Evolutionary conservation across 1,140 invertebrate genomes (phyloP).

Genomic region (Atta cephalotes): DNA sequence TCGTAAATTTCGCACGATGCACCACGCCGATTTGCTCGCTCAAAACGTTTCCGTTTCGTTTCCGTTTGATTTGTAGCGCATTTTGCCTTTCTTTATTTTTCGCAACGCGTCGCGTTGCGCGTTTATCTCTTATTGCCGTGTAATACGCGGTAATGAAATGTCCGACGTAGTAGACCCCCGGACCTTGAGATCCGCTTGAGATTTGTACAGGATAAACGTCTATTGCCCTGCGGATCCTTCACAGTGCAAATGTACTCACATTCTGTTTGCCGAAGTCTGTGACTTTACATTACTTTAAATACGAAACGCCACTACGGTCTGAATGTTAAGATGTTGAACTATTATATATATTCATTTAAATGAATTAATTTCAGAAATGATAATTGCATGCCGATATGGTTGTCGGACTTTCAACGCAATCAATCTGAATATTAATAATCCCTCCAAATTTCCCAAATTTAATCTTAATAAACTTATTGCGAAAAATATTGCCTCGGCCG

Average conservation of each 20-base stretch:
- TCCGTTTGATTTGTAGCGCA: constrained; percentile 69
- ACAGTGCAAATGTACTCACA: constrained; percentile 8
- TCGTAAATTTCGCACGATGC: constrained; percentile 50
- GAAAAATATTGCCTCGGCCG: too few relatives aligned
- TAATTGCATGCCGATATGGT: too few relatives aligned
- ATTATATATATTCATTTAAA: too few relatives aligned
- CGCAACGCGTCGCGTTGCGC: constrained; percentile 17
- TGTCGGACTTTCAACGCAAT: too few relatives aligned
- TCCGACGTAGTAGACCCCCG: constrained; percentile 5
- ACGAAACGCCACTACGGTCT: too few relatives aligned
- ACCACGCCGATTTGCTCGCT: constrained; percentile 45
- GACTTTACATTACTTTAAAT: background rate
- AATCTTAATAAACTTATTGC: too few relatives aligned
- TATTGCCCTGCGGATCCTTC: constrained; percentile 57
- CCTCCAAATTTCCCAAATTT: too few relatives aligned
- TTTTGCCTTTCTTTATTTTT: constrained; percentile 68
- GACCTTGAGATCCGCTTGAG: constrained; percentile 27
- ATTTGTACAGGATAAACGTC: constrained; percentile 56
- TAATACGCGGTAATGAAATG: constrained; percentile 61
- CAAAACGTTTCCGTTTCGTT: constrained; percentile 54
- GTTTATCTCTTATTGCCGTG: constrained; percentile 51
- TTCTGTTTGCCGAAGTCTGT: constrained; percentile 26
- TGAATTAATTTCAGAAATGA: too few relatives aligned
- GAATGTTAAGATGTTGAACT: too few relatives aligned
- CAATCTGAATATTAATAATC: too few relatives aligned